phyloP scores from a whole-genome alignment of 1,140 invertebrate genomes.

The Cotesia chilonis region DNA sequence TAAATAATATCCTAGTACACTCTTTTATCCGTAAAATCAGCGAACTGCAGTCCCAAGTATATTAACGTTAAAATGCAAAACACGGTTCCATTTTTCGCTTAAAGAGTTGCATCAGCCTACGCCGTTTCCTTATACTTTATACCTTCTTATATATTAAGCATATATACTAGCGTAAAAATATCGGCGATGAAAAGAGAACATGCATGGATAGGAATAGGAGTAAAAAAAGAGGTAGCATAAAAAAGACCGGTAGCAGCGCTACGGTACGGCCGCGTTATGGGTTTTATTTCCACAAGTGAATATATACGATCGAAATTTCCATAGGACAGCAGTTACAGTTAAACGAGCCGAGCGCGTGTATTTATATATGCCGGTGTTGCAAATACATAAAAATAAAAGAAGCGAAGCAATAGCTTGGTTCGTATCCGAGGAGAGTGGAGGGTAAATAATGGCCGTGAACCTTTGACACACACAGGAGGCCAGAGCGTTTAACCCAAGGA shows the following conservation, averaged over 20 bases:
- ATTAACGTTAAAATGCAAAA: no score
- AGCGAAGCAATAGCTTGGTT: constrained; percentile 18
- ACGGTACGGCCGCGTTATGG: constrained; percentile 7
- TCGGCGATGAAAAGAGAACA: no score
- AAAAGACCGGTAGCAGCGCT: constrained; percentile 34
- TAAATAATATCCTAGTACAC: no score
- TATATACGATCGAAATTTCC: constrained; percentile 50
- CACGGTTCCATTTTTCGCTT: no score
- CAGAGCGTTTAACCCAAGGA: constrained; percentile 52
- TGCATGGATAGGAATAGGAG: neutral
- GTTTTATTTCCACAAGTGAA: constrained; percentile 26
- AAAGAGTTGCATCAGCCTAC: constrained; percentile 1
- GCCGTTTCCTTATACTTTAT: no score
- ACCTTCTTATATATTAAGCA: no score
- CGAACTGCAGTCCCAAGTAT: no score
- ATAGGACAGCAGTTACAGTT: constrained; percentile 52
- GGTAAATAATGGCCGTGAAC: constrained; percentile 50
- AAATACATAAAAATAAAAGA: constrained; percentile 31
- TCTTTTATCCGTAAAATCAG: no score
- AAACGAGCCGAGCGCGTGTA: constrained; percentile 39
- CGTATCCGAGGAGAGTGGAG: neutral
- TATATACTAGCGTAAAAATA: no score
- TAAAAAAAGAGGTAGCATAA: constrained; percentile 9
- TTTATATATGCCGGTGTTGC: constrained; percentile 5
- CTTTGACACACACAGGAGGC: constrained; percentile 49